Conservation (phyloP, 2,797 vertebrate species). For the Eulemur rubriventer region DNA sequence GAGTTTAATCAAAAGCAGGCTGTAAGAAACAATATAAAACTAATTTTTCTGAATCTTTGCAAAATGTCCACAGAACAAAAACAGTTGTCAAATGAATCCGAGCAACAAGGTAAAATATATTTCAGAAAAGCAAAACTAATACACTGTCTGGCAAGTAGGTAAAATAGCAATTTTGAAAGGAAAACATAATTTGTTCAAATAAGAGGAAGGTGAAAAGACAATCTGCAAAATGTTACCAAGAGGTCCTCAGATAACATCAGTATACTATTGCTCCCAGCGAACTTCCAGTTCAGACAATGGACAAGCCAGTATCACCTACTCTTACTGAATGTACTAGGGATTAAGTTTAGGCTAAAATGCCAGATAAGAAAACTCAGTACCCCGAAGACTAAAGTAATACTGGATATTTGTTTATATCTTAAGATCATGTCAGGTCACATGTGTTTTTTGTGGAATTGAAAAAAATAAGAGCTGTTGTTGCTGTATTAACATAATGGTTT, state of each 20-base stretch:
- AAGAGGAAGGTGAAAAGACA: conserved; percentile 24
- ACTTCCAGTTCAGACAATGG: not conserved
- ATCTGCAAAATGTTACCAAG: not conserved
- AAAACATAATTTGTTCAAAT: conserved; percentile 35
- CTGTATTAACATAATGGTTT: conserved; percentile 75
- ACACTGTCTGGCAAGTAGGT: not conserved
- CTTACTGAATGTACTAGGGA: not conserved
- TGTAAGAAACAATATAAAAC: conserved; percentile 49
- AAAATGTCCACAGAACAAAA: not conserved
- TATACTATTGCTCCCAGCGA: not conserved
- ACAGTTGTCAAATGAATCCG: conserved; percentile 21
- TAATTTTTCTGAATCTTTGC: conserved; percentile 17
- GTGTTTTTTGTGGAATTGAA: conserved; percentile 63
- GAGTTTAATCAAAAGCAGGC: conserved; percentile 39
- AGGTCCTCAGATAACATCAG: not conserved
- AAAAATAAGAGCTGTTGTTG: conserved; percentile 69
- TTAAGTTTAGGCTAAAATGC: conserved; percentile 39
- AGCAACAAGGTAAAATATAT: conserved; percentile 2
- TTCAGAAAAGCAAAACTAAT: conserved; percentile 54
- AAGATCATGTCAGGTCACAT: conserved; percentile 75
- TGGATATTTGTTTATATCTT: conserved; percentile 69
- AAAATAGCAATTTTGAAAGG: conserved; percentile 19
- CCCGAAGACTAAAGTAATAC: not conserved
- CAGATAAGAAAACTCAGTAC: conserved; percentile 25
- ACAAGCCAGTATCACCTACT: not conserved